Evolutionary conservation across 2,113 vertebrate species (phyloP), one percentile per base, ranked within the genome.

Genomic region (Percopsis transmontana): DNA sequence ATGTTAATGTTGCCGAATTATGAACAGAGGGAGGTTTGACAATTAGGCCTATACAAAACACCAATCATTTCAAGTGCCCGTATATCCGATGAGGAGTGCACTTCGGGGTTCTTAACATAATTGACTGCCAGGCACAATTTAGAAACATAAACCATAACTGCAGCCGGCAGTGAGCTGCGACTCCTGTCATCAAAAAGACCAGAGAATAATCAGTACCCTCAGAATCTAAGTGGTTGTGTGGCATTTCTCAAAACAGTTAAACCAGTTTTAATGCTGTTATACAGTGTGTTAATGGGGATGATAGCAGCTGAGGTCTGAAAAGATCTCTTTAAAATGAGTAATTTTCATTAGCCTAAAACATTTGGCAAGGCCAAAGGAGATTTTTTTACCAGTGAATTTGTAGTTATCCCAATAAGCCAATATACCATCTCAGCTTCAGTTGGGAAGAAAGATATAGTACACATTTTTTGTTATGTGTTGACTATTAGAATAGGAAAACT

Each of bases 41-140:
- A 85, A 76, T 83, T 73, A 83, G 20, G 50, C 58, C 67, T 57
- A 13, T 47, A 66, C 74, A 77, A 68, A 81, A 82, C 77, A 81
- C 70, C 74, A 82, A 82, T 77, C 82, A 71, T 65, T 68, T 77
- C 66, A 63, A 85, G 80, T 51, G 59, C 44, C 80, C 42, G 55
- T 68, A 48, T 62, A 67, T 73, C 50, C 48, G 41, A 72, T 59
- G 68, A 33, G 19, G 69, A 81, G 71, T 58, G 82, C 11, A 40
- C 70, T 83, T 75, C 40, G 20, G 7, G 69, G 64, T 76, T 61
- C 76, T 77, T 68, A 6, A 74, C 64, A 68, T 74, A 64, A 85
- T 73, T 79, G 72, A 72, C 77, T 83, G 68, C 60, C 1, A 71
- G 67, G 65, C 42, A 11, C 68, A 70, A 81, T 77, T 81, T 62